A percentile compares a stretch with the other conserved stretches of the same genome.
Evolutionary conservation across 1,140 invertebrate genomes (phyloP).

Genomic region (Camponotus floridanus): DNA sequence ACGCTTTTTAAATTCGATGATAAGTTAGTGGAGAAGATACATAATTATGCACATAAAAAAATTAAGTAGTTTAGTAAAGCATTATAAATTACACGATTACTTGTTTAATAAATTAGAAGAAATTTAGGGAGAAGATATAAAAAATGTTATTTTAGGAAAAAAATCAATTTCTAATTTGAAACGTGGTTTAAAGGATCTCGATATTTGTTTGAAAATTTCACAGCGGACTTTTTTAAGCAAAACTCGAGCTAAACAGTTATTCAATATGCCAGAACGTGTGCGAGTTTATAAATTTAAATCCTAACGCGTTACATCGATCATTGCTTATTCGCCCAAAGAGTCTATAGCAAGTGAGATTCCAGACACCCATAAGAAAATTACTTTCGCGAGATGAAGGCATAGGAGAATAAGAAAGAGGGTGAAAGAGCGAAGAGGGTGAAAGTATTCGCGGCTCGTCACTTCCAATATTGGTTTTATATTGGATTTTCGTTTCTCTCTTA

Average conservation of each 20-base stretch:
- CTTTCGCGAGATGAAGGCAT: constrained; percentile 65
- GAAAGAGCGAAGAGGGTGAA: constrained; percentile 15
- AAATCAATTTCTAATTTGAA: no score
- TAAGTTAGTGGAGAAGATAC: background rate
- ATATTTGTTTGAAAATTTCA: background rate
- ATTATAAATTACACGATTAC: background rate
- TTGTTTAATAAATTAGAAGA: background rate
- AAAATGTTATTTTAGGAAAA: background rate
- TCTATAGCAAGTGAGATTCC: constrained; percentile 34
- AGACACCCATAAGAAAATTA: constrained; percentile 79
- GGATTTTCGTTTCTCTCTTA: constrained; percentile 67
- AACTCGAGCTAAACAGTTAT: background rate
- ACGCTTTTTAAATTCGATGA: background rate
- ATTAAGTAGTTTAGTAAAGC: background rate
- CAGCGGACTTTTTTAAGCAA: background rate
- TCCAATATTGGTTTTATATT: constrained; percentile 80
- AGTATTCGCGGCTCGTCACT: constrained; percentile 65
- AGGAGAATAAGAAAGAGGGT: constrained; percentile 46
- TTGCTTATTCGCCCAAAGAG: background rate
- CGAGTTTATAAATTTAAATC: constrained; percentile 4
- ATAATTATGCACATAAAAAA: background rate
- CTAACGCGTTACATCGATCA: constrained; percentile 19
- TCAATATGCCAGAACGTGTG: background rate
- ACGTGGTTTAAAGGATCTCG: no score
- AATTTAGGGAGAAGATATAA: background rate